Percentiles rank a stretch among this genome's conserved stretches.
Conservation (phyloP, 2,888 invertebrate genomes). For the Drosophila stalkeri region DNA sequence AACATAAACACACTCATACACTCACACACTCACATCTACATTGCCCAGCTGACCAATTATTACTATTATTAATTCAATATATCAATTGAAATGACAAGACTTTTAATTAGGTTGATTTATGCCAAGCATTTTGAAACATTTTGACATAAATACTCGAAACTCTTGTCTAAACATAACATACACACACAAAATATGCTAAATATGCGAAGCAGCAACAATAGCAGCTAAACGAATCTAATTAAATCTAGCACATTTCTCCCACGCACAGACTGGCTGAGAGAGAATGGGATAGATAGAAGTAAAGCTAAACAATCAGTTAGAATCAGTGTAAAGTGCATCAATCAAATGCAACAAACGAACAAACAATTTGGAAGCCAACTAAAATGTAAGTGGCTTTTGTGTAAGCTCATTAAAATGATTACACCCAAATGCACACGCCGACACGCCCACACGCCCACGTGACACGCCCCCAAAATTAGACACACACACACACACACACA, state of each 20-base stretch:
- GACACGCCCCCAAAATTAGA: conserved; percentile 42
- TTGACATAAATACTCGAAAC: conserved; percentile 36
- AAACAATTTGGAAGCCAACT: conserved; percentile 44
- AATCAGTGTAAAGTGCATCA: conserved; percentile 57
- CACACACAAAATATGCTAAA: conserved; percentile 37
- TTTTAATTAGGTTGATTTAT: conserved; percentile 66
- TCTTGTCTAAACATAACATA: conserved; percentile 26
- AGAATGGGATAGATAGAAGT: neutral
- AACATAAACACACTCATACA: conserved; percentile 4
- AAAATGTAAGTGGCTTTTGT: conserved; percentile 69
- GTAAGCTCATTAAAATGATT: conserved; percentile 78
- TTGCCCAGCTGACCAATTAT: conserved; percentile 1
- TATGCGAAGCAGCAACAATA: conserved; percentile 4
- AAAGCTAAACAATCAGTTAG: conserved; percentile 32
- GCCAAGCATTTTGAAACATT: conserved; percentile 22
- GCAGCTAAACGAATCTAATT: conserved; percentile 46
- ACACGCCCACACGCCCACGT: conserved; percentile 7
- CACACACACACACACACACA: conserved; percentile 18
- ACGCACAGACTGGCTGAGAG: conserved; percentile 9
- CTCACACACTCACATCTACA: neutral
- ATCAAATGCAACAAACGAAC: conserved; percentile 50
- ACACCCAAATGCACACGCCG: conserved; percentile 44
- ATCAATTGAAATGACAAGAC: conserved; percentile 19
- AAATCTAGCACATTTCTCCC: conserved; percentile 48
- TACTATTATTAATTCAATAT: conserved; percentile 24